These are phyloP conservation scores for Pseudomyrmex pallidus DNA, from an alignment of 1,140 invertebrate genomes.

Conservation along the genomic window DNA sequence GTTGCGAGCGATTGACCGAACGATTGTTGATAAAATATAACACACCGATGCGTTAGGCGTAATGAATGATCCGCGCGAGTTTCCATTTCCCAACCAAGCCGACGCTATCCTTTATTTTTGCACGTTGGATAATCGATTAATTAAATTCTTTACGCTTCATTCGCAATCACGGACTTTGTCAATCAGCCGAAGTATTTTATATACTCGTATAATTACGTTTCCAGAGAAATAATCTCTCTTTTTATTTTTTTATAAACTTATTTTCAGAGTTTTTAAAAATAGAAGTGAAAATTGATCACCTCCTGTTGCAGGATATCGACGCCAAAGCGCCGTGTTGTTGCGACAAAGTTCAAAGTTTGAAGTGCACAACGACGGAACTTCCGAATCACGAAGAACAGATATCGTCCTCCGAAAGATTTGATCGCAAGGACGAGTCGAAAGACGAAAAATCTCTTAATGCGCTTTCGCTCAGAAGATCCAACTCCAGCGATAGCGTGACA, in stretches of 20 bases:
- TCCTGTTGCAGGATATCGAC: constrained; percentile 68
- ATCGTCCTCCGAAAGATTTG: background rate
- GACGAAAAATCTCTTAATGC: background rate
- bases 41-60: constrained; percentile 56
- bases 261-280: background rate
- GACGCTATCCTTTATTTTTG: constrained; percentile 49
- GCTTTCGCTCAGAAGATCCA: constrained; percentile 60
- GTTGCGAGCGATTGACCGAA: constrained; percentile 49
- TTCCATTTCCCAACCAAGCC: constrained; percentile 48
- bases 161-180: constrained; percentile 23
- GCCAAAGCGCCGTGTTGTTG: constrained; percentile 60
- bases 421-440: background rate
- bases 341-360: constrained; percentile 36
- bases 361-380: constrained; percentile 14
- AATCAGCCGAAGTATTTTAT: constrained; percentile 7
- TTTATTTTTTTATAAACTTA: too few species aligned
- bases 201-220: too few species aligned
- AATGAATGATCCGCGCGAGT: constrained; percentile 55
- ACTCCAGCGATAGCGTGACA: constrained; percentile 71
- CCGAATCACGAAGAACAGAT: background rate
- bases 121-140: constrained; percentile 62
- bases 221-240: background rate
- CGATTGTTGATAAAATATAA: constrained; percentile 71
- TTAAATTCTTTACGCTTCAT: constrained; percentile 48
- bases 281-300: constrained; percentile 28